Evolutionary conservation across 1,140 invertebrate genomes (phyloP), one percentile per base, ranked within the genome.

Genomic region (Catajapyx aquilonaris): DNA sequence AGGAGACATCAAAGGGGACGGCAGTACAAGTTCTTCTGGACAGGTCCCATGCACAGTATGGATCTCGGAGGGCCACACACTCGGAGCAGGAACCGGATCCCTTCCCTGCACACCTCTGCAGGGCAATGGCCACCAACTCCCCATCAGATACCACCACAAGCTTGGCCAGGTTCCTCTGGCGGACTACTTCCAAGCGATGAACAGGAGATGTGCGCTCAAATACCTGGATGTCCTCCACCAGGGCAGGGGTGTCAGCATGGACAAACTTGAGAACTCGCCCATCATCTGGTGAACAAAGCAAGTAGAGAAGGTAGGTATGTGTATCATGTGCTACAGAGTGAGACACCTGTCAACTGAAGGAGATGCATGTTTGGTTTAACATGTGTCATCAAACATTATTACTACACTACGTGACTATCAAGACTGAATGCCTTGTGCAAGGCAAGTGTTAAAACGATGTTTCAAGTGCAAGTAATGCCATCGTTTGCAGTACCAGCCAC

Each of bases 41-140:
- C 19, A 71, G 68, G 55, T 88, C 77, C 91, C 93, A 98, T 7
- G 86, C 88, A 63, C 94, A 98, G 56, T 96, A 88, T 1, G 93
- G 93, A 62, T 97, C 93, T 64, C 91, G 87, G 17, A 96, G 62
- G 13, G 70, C 71, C 0, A 98, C 75, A 60, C 94, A 98, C 38
- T 77, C 72, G 39, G 79, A 80, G 18, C 68, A 64, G 42, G 60
- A 56, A 39, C 69, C 62, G 52, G 62, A 63, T 37, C 53, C 45
- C 23, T 55, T 55, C 45, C 66, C n/a, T n/a, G n/a, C 59, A 54
- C 93, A 97, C 50, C 88, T 73, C 47, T 88, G 78, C 10, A 96
- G 60, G 10, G 81, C 77, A 34, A 95, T 71, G 2, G 83, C 71
- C 43, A 77, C 73, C 39, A 96, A 74, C 51, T 84, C 76, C 39